Conservation (phyloP, 2,113 vertebrate genomes). For the Colaptes auratus region DNA sequence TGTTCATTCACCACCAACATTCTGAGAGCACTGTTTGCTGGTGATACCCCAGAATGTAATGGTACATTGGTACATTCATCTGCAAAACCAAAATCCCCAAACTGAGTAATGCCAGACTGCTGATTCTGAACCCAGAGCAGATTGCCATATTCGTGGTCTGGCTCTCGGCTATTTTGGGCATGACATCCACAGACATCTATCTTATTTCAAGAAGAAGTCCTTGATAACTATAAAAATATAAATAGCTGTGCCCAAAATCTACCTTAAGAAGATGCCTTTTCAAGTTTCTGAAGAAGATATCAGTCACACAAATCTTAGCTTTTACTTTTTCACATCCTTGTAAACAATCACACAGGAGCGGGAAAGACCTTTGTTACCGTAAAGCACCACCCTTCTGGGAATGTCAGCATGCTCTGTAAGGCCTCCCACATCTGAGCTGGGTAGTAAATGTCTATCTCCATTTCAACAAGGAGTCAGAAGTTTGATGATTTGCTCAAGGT, state of each 20-base stretch:
- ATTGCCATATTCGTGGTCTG: background rate
- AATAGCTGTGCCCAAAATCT: background rate
- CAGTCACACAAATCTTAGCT: background rate
- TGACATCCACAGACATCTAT: background rate
- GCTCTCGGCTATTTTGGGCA: constrained; percentile 5
- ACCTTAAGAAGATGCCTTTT: background rate
- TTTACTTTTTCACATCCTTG: background rate
- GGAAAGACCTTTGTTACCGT: background rate
- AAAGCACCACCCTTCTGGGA: background rate
- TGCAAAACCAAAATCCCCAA: background rate
- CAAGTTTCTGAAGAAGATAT: background rate
- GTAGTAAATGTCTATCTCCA: background rate
- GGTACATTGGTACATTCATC: background rate
- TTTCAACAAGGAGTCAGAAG: background rate
- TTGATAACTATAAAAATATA: background rate
- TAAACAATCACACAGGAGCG: background rate
- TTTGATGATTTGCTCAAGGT: background rate
- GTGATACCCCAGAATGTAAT: background rate
- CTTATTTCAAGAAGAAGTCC: background rate
- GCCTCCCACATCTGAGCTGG: background rate
- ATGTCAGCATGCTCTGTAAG: background rate
- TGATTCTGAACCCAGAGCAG: constrained; percentile 39
- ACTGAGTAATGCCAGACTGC: constrained; percentile 1
- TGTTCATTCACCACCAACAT: background rate
- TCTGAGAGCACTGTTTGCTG: background rate